phyloP scores from a whole-genome alignment of 2,113 vertebrate species.

The Odobenus rosmarus region DNA sequence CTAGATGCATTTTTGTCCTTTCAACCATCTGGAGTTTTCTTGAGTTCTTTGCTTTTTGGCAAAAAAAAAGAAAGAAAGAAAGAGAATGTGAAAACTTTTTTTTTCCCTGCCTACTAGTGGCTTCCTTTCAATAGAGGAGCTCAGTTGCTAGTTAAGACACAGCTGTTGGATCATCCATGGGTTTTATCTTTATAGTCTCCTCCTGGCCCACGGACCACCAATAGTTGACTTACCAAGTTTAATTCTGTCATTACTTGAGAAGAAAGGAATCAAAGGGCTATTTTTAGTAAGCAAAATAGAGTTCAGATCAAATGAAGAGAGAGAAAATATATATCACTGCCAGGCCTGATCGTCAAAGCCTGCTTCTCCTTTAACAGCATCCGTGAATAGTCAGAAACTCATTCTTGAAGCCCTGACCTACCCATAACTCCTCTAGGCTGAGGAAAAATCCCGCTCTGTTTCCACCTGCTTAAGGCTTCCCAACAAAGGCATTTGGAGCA shows the following conservation, averaged over 20 bases:
- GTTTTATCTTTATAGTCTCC: conserved; percentile 4
- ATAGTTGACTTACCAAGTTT: conserved; percentile 24
- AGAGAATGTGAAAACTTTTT: conserved; percentile 15
- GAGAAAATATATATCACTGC: conserved; percentile 53
- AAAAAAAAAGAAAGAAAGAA: neutral
- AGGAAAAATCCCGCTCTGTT: neutral
- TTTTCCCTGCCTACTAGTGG: neutral
- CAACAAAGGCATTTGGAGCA: neutral
- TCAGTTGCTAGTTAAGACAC: neutral
- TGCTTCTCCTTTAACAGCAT: conserved; percentile 28
- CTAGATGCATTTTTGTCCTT: neutral
- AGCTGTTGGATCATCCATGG: neutral
- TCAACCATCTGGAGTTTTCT: neutral
- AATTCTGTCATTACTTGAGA: conserved; percentile 47
- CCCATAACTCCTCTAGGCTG: neutral
- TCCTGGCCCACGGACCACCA: neutral
- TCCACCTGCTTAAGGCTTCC: conserved; percentile 3
- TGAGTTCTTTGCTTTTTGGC: neutral
- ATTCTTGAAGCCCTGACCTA: neutral
- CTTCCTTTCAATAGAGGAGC: conserved; percentile 9
- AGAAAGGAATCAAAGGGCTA: conserved; percentile 62
- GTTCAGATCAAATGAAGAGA: conserved; percentile 45
- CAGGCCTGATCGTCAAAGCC: conserved; percentile 21
- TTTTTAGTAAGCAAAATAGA: conserved; percentile 24
- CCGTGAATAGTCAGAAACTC: neutral